These are phyloP conservation scores for Gymnothorax reevesii DNA, from an alignment of 2,797 vertebrate species.

Conservation along the genomic window DNA sequence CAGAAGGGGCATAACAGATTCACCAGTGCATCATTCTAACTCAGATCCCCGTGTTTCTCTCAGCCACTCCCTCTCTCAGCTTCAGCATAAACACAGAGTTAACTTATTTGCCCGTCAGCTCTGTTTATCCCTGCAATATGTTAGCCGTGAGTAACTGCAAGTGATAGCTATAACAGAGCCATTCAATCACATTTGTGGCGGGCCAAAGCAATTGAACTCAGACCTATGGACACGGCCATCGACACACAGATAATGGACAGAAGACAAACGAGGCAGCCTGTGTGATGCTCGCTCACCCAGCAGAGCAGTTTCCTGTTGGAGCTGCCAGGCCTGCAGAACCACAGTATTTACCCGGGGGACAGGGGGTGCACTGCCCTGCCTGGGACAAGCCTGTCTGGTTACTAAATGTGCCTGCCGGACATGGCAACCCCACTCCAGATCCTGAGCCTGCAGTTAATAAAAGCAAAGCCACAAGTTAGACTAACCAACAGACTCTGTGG, in stretches of 20 bases:
- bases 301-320: constrained; percentile 72
- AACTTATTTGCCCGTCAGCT: constrained; percentile 12
- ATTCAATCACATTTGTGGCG: not conserved
- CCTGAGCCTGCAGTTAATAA: constrained; percentile 59
- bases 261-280: not conserved
- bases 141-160: not conserved
- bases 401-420: constrained; percentile 74
- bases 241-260: not conserved
- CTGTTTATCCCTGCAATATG: not conserved
- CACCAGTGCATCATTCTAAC: not conserved
- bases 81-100: not conserved
- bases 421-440: constrained; percentile 70
- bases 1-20: not conserved
- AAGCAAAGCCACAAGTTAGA: not conserved
- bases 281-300: constrained; percentile 63
- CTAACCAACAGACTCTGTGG: not conserved
- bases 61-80: not conserved
- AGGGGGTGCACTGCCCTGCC: constrained; percentile 67
- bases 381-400: constrained; percentile 66
- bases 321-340: constrained; percentile 65
- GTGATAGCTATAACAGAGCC: not conserved
- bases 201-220: not conserved
- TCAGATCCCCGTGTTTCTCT: not conserved
- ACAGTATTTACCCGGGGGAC: constrained; percentile 76
- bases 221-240: not conserved